These are phyloP conservation scores for Heliconius nattereri DNA, from an alignment of 1,140 invertebrate species.

Conservation along the genomic window DNA sequence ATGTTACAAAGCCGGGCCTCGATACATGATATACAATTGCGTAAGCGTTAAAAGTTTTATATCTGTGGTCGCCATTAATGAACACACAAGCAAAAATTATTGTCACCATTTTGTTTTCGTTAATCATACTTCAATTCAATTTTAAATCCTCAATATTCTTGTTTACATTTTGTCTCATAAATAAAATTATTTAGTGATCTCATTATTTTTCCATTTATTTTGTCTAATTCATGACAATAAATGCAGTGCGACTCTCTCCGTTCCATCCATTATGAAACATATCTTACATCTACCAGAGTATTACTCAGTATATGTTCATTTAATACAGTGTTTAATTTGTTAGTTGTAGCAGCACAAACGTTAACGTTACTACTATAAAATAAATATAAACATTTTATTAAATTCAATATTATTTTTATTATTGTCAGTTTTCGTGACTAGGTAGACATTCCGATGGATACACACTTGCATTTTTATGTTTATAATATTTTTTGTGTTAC, in stretches of 20 bases:
- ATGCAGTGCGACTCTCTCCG: constrained; percentile 20
- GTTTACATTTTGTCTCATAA: constrained; percentile 69
- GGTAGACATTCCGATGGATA: constrained; percentile 27
- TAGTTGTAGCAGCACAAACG: constrained; percentile 27
- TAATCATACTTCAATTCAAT: neutral
- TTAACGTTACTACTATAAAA: neutral
- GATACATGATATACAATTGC: neutral
- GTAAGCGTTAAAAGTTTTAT: neutral
- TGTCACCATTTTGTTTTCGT: neutral
- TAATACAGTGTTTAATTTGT: neutral
- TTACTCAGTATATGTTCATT: neutral
- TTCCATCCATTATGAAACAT: constrained; percentile 18
- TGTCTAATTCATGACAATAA: constrained; percentile 53
- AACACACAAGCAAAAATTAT: neutral
- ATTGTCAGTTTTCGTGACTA: constrained; percentile 16
- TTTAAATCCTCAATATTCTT: constrained; percentile 43
- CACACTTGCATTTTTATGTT: constrained; percentile 30
- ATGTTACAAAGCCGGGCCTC: neutral
- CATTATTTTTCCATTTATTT: constrained; percentile 62
- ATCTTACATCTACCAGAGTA: constrained; percentile 20
- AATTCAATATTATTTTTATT: neutral
- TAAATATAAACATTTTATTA: constrained; percentile 1
- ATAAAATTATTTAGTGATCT: constrained; percentile 68
- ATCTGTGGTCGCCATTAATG: neutral
- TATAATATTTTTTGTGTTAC: neutral